Percentiles rank a stretch among this genome's conserved stretches.
Conservation (phyloP, 2,113 vertebrate species). For the Spermophilus dauricus region DNA sequence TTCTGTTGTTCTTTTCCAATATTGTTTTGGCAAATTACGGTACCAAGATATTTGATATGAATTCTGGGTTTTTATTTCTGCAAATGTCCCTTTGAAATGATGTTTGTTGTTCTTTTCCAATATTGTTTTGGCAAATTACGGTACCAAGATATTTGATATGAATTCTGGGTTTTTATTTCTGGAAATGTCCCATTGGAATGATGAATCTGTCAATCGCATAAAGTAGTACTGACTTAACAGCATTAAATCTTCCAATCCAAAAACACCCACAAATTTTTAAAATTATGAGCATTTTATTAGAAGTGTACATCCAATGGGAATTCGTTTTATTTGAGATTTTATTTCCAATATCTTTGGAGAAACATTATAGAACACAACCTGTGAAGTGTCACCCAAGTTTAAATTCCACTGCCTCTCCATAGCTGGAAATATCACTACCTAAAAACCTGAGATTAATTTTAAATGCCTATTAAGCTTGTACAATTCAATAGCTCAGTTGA, state of each 20-base stretch:
- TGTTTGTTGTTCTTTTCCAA: neutral
- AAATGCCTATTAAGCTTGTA: neutral
- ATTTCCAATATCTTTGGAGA: neutral
- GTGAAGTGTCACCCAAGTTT: neutral
- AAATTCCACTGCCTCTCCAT: neutral
- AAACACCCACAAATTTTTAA: neutral
- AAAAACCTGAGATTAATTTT: neutral
- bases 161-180: neutral
- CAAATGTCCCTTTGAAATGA: neutral
- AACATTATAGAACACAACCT: neutral
- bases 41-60: neutral
- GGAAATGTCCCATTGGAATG: neutral
- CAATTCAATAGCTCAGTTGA: neutral
- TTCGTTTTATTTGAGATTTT: neutral
- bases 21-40: neutral
- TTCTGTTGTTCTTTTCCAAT: neutral
- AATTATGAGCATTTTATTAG: neutral
- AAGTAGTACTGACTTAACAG: neutral
- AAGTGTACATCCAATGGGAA: neutral
- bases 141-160: neutral
- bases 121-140: neutral
- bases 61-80: neutral
- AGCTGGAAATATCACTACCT: neutral
- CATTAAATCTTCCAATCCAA: neutral
- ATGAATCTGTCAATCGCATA: neutral